Percentiles rank a stretch among this genome's conserved stretches.
Evolutionary conservation across 1,140 invertebrate species (phyloP).

Genomic region (Prorops nasuta): DNA sequence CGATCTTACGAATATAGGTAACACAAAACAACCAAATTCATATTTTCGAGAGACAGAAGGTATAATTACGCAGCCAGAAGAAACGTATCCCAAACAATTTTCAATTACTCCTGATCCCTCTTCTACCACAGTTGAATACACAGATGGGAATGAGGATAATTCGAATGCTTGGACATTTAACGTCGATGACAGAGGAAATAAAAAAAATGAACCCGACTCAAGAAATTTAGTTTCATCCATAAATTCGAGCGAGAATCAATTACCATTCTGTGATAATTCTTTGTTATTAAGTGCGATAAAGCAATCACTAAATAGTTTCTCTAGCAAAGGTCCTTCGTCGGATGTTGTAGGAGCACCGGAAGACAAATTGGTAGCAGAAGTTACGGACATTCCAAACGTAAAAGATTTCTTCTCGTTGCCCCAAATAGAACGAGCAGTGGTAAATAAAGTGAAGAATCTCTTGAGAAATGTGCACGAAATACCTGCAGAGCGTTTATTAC

Average conservation of each 20-base stretch:
- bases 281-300: conserved; percentile 33
- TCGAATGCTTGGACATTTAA: no score
- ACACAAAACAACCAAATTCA: no score
- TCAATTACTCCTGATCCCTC: no score
- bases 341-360: conserved; percentile 1
- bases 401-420: conserved; percentile 30
- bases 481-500: conserved; percentile 14
- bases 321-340: no score
- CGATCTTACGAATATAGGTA: no score
- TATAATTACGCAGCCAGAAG: no score
- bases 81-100: no score
- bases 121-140: no score
- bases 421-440: conserved; percentile 30
- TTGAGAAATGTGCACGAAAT: conserved; percentile 17
- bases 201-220: no score
- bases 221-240: neutral
- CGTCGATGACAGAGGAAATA: no score
- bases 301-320: conserved; percentile 35
- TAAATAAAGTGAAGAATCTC: conserved; percentile 25
- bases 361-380: conserved; percentile 26
- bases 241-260: neutral
- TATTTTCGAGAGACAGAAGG: no score
- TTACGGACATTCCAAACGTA: conserved; percentile 30
- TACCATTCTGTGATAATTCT: conserved; percentile 18
- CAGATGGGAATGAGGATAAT: no score